Base-by-base conservation (phyloP, 2,888 invertebrate species). In the Mongoloraphidia duomilia region DNA sequence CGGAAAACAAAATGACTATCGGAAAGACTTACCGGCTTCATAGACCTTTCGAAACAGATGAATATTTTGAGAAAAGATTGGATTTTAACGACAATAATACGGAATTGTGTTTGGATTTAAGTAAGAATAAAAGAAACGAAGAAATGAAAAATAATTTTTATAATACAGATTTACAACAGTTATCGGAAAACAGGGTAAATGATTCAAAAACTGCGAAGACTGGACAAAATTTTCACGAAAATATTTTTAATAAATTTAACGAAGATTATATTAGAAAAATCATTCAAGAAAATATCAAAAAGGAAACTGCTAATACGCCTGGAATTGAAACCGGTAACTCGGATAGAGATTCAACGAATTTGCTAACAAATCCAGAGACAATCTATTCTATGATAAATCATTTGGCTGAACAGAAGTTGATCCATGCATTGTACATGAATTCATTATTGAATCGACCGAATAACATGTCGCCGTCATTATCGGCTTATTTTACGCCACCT, bases 361-460 rank as follows among this genome's bases (percentile, higher is more conserved):
- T 12, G 14, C 37, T 47, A 13, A 53, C 58, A 9, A 54, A 61
- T 35, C 57, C 60, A 34, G 65, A 65, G 36, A 65, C 65, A 50
- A 60, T 68, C 36, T 66, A 66, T 55, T 63, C 65, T 12, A 64
- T 68, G 60, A 64, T 69, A 44, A 65, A 68, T 51, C 65, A 64
- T 55, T 57, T 69, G 47, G 63, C 65, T 44, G 70, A 70, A 54
- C 68, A 66, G 51, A 70, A 70, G 56, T 66, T 71, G 50, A 55
- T 71, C 50, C 65, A 69, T 11, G 66, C 68, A 1, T 66, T 71
- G 65, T 71, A 71, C 58, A 66, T 70, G 66, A 69, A 67, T 55
- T 63, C 66, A 9, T 58, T 68, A 46, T 55, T 67, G 17, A 56
- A 57, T 26, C 59, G 59, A 52, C 38, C 48, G 11, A 41, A 39